Evolutionary conservation across 2,888 invertebrate genomes (phyloP), one percentile per base, ranked within the genome.

Genomic region (Cerastis leucographa): DNA sequence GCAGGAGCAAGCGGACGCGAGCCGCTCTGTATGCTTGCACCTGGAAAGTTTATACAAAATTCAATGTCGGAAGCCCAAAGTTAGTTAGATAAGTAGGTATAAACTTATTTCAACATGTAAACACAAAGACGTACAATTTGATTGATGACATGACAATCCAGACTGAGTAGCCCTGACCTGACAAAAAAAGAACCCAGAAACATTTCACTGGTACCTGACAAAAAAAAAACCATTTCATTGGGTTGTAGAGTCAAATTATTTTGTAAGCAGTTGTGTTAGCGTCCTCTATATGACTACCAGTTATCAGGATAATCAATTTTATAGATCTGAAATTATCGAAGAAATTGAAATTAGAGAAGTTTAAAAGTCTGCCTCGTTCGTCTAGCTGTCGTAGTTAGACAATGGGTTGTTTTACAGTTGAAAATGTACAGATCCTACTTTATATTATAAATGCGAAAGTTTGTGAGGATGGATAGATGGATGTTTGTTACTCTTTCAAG

Each of bases 1-100:
- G 99, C 61, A 99, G 95, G 73, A 98, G 97, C 7, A 99, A 96
- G 49, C 98, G 97, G 1, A 99, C 99, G 0, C 96, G 90, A 0
- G 96, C 96, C 25, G 96, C 95, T 25, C 96, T 89, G 71, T 94
- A 94, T 0, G 95, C 95, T 91, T 96, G 95, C 12, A 98, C 97
- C 94, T 98, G 90, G 0, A 83, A 78, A 71, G 14, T 64, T 42
- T 56, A 12, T 19, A 17, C 9, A 25, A n/a, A 0, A 51, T 46
- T 4, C 40, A 8, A n/a, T 6, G 14, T 14, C 8, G 8, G 8
- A n/a, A n/a, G 12, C 2, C 2, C 14, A 19, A 25, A 42, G 14
- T 22, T 11, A 8, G 5, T 6, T 6, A 12, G 12, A 61, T 9
- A 14, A 29, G 4, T 59, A n/a, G n/a, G n/a, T n/a, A 7, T 8